Conservation (phyloP, 1,140 invertebrate genomes). For the Octopus sinensis region DNA sequence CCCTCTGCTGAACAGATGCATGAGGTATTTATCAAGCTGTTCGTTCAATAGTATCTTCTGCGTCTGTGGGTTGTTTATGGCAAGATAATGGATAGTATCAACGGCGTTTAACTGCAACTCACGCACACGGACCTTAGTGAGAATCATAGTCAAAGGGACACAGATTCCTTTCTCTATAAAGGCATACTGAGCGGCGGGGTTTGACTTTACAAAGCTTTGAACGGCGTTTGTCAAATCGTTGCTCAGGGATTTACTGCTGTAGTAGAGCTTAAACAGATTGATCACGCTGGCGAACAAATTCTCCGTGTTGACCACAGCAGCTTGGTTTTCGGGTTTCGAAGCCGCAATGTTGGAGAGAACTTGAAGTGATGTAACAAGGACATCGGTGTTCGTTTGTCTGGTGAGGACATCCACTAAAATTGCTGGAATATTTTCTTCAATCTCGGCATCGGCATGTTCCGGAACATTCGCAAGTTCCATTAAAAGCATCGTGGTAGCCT, state of each 20-base stretch:
- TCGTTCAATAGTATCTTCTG: slow-evolving; percentile 44
- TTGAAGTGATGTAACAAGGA: slow-evolving; percentile 43
- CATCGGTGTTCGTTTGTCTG: slow-evolving; percentile 40
- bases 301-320: slow-evolving; percentile 33
- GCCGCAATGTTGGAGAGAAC: slow-evolving; percentile 44
- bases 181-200: slow-evolving; percentile 45
- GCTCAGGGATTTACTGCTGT: slow-evolving; percentile 36
- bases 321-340: slow-evolving; percentile 33
- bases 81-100: slow-evolving; percentile 47
- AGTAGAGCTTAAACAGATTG: slow-evolving; percentile 39
- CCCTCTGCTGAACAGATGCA: slow-evolving; percentile 46
- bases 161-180: slow-evolving; percentile 46
- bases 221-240: slow-evolving; percentile 44
- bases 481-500: slow-evolving; percentile 41
- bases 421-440: slow-evolving; percentile 23
- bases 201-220: slow-evolving; percentile 36
- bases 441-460: slow-evolving; percentile 34
- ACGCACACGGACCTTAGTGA: slow-evolving; percentile 27
- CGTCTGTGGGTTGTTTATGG: slow-evolving; percentile 45
- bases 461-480: slow-evolving; percentile 36
- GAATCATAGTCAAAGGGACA: slow-evolving; percentile 28
- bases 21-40: slow-evolving; percentile 45
- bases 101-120: slow-evolving; percentile 51
- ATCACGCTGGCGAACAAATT: slow-evolving; percentile 39
- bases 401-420: slow-evolving; percentile 46